phyloP scores from a whole-genome alignment of 2,113 vertebrate genomes.

The Mobula birostris region DNA sequence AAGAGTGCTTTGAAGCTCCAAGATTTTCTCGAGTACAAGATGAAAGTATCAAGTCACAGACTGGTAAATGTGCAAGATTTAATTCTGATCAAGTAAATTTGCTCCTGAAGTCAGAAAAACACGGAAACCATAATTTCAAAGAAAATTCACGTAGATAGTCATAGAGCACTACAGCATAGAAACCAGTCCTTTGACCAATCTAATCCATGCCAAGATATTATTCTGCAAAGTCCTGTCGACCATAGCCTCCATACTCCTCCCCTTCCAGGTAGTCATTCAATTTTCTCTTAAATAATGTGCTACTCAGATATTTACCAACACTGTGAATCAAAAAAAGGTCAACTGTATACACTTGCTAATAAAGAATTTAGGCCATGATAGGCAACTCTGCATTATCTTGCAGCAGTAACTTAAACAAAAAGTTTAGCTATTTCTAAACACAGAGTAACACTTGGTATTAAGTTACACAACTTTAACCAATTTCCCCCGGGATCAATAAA shows the following conservation, averaged over 20 bases:
- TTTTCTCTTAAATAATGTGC: too few relatives aligned
- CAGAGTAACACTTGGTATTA: background rate
- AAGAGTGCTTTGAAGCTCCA: slow-evolving; percentile 80
- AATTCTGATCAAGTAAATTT: background rate
- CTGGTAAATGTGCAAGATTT: background rate
- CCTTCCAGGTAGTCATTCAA: too few relatives aligned
- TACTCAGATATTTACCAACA: background rate
- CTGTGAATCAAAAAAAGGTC: background rate
- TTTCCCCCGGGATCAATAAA: too few relatives aligned
- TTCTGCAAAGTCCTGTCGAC: too few relatives aligned
- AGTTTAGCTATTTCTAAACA: background rate
- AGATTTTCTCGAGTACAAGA: slow-evolving; percentile 65
- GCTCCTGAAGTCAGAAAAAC: background rate
- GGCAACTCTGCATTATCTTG: background rate
- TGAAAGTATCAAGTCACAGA: background rate
- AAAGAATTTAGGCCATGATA: background rate
- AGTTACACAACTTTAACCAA: too few relatives aligned
- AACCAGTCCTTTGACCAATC: too few relatives aligned
- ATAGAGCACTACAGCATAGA: too few relatives aligned
- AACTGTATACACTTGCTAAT: background rate
- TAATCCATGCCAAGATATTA: too few relatives aligned
- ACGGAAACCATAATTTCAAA: background rate
- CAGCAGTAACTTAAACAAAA: background rate
- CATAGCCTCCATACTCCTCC: too few relatives aligned
- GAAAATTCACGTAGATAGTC: background rate